Evolutionary conservation across 53 echinoderm and acorn worm species (phyloP).

Genomic region (Stichopus horrens): DNA sequence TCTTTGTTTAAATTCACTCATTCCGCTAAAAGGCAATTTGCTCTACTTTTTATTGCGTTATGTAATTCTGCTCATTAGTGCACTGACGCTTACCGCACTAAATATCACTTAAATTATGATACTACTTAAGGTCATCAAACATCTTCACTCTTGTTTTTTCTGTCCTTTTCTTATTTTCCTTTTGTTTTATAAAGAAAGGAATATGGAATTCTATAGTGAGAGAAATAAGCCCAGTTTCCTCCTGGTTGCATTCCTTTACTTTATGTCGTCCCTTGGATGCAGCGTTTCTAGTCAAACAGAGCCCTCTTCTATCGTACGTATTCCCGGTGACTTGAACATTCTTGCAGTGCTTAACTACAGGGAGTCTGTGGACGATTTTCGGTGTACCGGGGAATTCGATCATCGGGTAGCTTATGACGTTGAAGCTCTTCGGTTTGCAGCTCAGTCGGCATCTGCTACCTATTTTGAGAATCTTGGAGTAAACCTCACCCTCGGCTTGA

Average conservation of each 20-base stretch:
- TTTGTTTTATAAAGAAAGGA: not conserved
- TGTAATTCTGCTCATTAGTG: too few species aligned
- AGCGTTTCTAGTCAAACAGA: not conserved
- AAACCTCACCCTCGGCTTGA: not conserved
- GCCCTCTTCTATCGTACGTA: not conserved
- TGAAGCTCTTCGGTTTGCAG: constrained; percentile 15
- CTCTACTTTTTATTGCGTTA: too few species aligned
- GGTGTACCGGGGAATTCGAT: constrained; percentile 4
- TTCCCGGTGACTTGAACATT: constrained; percentile 12
- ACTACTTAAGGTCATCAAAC: too few species aligned
- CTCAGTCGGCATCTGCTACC: not conserved
- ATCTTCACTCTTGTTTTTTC: not conserved
- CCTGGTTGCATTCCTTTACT: not conserved
- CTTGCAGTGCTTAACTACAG: constrained; percentile 32
- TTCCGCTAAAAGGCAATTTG: too few species aligned
- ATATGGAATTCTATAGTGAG: not conserved
- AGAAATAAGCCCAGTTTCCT: not conserved
- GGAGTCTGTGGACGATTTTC: not conserved
- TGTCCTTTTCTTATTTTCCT: not conserved
- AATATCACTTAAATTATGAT: too few species aligned
- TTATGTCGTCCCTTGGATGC: not conserved
- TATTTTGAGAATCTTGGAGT: not conserved
- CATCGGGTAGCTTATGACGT: constrained; percentile 22
- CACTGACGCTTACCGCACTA: too few species aligned
- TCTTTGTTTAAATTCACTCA: too few species aligned